Percentiles rank a stretch among this genome's conserved stretches.
phyloP scores from a whole-genome alignment of 2,113 vertebrate genomes.

The Syngnathus floridae region DNA sequence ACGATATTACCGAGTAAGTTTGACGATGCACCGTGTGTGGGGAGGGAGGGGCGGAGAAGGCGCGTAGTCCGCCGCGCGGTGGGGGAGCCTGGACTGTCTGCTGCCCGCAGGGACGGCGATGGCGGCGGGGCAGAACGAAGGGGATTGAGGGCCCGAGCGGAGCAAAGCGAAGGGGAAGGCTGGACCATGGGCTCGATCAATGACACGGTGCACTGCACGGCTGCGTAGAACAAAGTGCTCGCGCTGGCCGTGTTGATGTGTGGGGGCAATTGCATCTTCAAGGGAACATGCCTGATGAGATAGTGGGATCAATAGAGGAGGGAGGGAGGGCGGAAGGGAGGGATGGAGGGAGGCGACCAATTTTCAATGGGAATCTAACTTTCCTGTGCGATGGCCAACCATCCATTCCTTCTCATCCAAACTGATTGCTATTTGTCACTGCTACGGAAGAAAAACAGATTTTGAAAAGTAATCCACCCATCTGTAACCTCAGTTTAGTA shows the following conservation, averaged over 20 bases:
- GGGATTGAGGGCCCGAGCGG: background rate
- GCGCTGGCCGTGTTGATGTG: constrained; percentile 54
- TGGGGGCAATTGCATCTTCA: constrained; percentile 73
- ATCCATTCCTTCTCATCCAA: background rate
- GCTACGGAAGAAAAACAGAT: no score
- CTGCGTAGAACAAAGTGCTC: constrained; percentile 60
- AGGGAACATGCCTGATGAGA: constrained; percentile 73
- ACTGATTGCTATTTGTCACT: background rate
- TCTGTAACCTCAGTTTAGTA: no score
- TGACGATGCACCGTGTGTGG: background rate
- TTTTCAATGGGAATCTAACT: constrained; percentile 29
- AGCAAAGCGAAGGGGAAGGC: constrained; percentile 1
- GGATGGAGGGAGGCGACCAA: constrained; percentile 41
- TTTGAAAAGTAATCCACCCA: no score
- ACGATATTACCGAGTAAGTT: background rate
- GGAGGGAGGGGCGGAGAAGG: background rate
- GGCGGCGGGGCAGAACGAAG: background rate
- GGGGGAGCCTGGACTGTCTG: background rate
- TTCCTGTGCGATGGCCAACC: constrained; percentile 22
- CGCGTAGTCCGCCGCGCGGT: background rate
- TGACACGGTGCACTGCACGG: constrained; percentile 37
- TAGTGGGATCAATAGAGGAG: constrained; percentile 67
- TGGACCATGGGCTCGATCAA: constrained; percentile 54
- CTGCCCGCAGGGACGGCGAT: background rate
- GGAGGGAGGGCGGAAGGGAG: constrained; percentile 23